Percentiles rank a stretch among this genome's conserved stretches.
These are phyloP conservation scores for Alitta virens DNA, from an alignment of 2,888 invertebrate species.

Conservation along the genomic window DNA sequence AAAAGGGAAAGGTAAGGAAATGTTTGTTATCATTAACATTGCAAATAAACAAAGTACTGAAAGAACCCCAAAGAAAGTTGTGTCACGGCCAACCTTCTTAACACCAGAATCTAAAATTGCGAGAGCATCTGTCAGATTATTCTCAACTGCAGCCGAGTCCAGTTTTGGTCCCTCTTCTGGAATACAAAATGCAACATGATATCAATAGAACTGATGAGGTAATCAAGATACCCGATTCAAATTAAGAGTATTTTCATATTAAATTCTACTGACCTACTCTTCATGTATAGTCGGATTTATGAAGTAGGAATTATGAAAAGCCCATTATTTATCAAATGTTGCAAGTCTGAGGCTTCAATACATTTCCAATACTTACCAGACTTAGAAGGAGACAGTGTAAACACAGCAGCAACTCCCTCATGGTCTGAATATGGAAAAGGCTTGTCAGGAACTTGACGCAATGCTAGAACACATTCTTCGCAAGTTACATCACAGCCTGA, in stretches of 20 bases:
- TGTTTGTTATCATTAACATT: constrained; percentile 10
- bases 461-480: constrained; percentile 39
- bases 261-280: neutral
- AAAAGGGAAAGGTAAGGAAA: constrained; percentile 4
- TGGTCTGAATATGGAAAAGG: constrained; percentile 51
- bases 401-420: constrained; percentile 45
- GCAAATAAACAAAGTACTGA: constrained; percentile 13
- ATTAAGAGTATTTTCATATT: neutral
- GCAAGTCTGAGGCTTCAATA: no score
- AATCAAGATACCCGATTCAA: no score
- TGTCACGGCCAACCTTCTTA: constrained; percentile 13
- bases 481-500: constrained; percentile 27
- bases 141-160: constrained; percentile 20
- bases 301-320: no score
- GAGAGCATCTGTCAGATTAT: constrained; percentile 17
- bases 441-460: constrained; percentile 43
- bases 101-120: constrained; percentile 19
- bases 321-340: no score
- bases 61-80: constrained; percentile 8
- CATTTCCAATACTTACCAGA: constrained; percentile 29
- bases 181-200: no score
- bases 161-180: constrained; percentile 15
- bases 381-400: constrained; percentile 29
- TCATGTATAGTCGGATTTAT: neutral
- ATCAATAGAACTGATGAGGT: neutral